Percentiles rank a stretch among this genome's conserved stretches.
Conservation (phyloP, 2,113 vertebrate genomes). For the Condylura cristata region DNA sequence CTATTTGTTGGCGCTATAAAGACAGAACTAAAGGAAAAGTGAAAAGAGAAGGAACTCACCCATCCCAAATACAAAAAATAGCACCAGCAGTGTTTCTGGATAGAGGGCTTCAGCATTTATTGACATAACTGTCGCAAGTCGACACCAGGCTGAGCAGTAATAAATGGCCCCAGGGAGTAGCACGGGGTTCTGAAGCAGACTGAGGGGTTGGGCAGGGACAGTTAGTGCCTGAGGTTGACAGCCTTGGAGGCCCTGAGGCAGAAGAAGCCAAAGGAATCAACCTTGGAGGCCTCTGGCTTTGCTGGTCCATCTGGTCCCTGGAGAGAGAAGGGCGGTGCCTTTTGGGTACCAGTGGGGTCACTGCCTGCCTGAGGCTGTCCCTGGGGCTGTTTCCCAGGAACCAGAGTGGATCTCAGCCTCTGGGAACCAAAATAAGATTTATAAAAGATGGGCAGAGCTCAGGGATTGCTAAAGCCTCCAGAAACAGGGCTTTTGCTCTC, state of each 20-base stretch:
- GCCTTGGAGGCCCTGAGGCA: not conserved
- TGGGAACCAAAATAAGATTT: not conserved
- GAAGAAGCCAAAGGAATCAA: not conserved
- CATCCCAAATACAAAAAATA: not conserved
- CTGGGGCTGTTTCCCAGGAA: not conserved
- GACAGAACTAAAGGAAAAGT: not conserved
- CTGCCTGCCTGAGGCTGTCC: not conserved
- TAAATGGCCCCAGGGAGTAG: not conserved
- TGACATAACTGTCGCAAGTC: not conserved
- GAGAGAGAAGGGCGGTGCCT: not conserved
- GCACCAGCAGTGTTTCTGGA: not conserved
- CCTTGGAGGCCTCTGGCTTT: not conserved
- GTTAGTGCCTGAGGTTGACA: not conserved
- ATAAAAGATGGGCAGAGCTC: not conserved
- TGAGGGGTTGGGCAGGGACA: not conserved
- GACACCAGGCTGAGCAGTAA: not conserved
- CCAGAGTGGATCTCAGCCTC: not conserved
- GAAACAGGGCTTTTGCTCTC: not conserved
- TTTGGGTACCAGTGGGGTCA: not conserved
- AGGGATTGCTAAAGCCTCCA: not conserved
- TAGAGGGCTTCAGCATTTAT: not conserved
- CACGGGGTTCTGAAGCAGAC: not conserved
- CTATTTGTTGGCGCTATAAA: not conserved
- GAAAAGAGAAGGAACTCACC: not conserved
- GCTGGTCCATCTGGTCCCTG: not conserved